Conservation (phyloP, 2,797 vertebrate genomes). For the Lepilemur ruficaudatus region DNA sequence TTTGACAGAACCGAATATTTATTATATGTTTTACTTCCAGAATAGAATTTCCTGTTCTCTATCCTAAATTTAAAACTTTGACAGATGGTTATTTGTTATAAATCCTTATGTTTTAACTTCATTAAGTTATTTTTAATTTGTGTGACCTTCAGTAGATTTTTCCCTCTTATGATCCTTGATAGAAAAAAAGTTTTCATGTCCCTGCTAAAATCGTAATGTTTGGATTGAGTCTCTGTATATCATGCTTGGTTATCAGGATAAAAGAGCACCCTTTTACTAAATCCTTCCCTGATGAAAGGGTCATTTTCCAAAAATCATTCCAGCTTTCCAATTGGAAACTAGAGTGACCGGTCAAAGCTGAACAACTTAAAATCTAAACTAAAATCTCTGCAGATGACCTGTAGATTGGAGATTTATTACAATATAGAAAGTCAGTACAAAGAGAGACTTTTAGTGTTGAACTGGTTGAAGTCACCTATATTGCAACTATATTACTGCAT, state of each 20-base stretch:
- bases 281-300: neutral
- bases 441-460: neutral
- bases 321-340: neutral
- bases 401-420: neutral
- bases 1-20: conserved; percentile 1
- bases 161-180: neutral
- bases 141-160: neutral
- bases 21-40: neutral
- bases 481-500: neutral
- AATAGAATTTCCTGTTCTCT: conserved; percentile 7
- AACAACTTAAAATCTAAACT: too few species aligned
- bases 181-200: neutral
- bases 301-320: neutral
- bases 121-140: conserved; percentile 27
- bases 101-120: neutral
- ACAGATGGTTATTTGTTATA: conserved; percentile 18
- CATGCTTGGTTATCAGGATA: neutral
- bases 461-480: neutral
- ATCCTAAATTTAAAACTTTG: neutral
- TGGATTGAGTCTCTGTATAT: neutral
- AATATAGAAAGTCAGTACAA: neutral
- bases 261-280: neutral
- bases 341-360: neutral
- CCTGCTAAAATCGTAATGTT: neutral
- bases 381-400: conserved; percentile 25